These are phyloP conservation scores for Merluccius polli DNA, from an alignment of 2,797 vertebrate species.

Conservation along the genomic window DNA sequence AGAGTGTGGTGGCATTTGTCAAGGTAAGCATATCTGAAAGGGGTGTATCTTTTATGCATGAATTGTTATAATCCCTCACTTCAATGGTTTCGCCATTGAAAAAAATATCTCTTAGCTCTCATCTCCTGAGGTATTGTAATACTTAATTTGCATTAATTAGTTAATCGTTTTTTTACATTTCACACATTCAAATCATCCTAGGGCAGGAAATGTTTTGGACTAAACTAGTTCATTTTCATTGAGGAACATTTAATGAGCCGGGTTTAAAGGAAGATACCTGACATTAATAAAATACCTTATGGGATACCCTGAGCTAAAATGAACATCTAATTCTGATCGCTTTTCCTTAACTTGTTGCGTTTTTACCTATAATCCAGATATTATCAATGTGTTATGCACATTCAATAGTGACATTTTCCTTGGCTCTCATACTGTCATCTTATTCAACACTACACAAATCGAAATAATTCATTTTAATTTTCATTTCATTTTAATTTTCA, in stretches of 20 bases:
- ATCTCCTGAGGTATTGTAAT: background rate
- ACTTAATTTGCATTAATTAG: background rate
- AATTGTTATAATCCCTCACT: background rate
- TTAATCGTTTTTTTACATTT: background rate
- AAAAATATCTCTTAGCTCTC: background rate
- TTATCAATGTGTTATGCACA: background rate
- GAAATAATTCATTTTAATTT: background rate
- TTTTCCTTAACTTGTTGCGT: background rate
- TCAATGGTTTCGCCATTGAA: background rate
- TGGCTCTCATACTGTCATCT: background rate
- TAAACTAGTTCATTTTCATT: background rate
- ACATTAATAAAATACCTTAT: background rate
- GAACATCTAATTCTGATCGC: background rate
- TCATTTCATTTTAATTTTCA: too few relatives aligned
- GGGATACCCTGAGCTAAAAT: background rate
- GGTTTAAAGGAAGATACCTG: background rate
- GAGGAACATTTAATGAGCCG: background rate
- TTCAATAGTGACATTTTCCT: background rate
- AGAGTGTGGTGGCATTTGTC: background rate
- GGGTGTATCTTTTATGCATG: constrained; percentile 1
- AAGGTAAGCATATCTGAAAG: constrained; percentile 4
- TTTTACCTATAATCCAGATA: background rate
- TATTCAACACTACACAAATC: background rate
- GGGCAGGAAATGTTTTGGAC: background rate
- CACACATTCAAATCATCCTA: background rate